Evolutionary conservation across 2,888 invertebrate species (phyloP).

Genomic region (Hydroisotoma schaefferi): DNA sequence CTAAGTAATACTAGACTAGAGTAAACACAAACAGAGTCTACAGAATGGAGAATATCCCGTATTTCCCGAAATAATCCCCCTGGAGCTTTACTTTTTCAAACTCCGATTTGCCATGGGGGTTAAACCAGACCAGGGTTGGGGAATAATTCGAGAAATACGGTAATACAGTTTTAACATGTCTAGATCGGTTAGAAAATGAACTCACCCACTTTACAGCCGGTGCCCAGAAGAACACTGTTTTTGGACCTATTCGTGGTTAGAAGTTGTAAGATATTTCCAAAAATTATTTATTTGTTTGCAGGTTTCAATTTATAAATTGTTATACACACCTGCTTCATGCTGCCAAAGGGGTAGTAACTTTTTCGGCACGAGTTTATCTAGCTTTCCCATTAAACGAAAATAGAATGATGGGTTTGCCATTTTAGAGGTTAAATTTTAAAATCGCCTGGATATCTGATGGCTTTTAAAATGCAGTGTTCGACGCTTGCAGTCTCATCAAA

Average conservation of each 20-base stretch:
- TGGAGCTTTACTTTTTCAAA: no score
- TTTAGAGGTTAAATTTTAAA: no score
- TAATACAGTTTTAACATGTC: neutral
- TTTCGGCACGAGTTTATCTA: conserved; percentile 21
- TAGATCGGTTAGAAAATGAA: neutral
- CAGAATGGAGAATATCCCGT: no score
- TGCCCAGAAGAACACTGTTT: conserved; percentile 29
- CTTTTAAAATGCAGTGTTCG: no score
- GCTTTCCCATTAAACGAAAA: conserved; percentile 9
- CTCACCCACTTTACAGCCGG: conserved; percentile 25
- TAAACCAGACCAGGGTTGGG: no score
- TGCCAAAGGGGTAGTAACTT: conserved; percentile 25
- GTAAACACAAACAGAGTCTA: no score
- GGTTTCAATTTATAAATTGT: neutral
- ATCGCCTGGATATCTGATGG: no score
- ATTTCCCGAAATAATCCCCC: no score
- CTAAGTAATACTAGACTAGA: neutral
- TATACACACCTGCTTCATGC: conserved; percentile 21
- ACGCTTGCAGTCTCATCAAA: no score
- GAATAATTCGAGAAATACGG: neutral
- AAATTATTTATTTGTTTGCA: neutral
- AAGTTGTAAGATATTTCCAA: neutral
- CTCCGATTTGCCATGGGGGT: no score
- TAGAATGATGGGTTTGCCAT: conserved; percentile 8
- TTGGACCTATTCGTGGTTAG: conserved; percentile 24